Evolutionary conservation across 1,140 invertebrate species (phyloP).

Genomic region (Dicyema japonicum): DNA sequence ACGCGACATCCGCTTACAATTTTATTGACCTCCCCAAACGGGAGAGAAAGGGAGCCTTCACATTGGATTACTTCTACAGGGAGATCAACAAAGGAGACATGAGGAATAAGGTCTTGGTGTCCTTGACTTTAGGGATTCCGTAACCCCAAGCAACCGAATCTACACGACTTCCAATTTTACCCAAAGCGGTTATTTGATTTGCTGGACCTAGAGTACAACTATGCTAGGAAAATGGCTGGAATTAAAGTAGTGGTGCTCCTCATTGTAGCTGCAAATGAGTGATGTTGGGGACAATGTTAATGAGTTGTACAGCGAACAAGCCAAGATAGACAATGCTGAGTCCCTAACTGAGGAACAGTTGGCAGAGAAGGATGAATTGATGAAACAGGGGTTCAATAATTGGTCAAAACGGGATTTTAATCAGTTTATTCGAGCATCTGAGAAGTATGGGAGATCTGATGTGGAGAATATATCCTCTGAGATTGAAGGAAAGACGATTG

Average conservation of each 20-base stretch:
- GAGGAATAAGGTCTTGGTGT: too few relatives aligned
- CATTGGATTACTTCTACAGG: slow-evolving; percentile 83
- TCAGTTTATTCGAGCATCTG: slow-evolving; percentile 88
- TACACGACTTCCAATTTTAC: slow-evolving; percentile 98
- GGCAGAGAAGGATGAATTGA: slow-evolving; percentile 53
- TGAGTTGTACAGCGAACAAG: too few relatives aligned
- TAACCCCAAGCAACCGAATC: slow-evolving; percentile 84
- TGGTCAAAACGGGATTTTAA: slow-evolving; percentile 47
- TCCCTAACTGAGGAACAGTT: slow-evolving; percentile 54
- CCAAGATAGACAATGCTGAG: slow-evolving; percentile 72
- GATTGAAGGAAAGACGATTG: slow-evolving; percentile 74
- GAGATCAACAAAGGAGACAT: too few relatives aligned
- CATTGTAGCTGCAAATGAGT: too few relatives aligned
- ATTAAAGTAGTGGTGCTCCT: neutral
- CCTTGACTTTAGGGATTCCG: too few relatives aligned
- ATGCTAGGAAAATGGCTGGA: neutral
- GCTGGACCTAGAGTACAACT: slow-evolving; percentile 88
- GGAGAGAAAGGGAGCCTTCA: slow-evolving; percentile 90
- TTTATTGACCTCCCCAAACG: slow-evolving; percentile 95
- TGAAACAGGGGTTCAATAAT: slow-evolving; percentile 36
- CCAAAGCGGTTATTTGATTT: slow-evolving; percentile 80
- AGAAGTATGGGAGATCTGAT: slow-evolving; percentile 87
- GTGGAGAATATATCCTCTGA: slow-evolving; percentile 86
- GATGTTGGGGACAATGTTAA: too few relatives aligned
- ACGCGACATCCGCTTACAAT: too few relatives aligned